Base-by-base conservation (phyloP, 30 jellyfish, hydroid and myxozoan genomes). In the Aurelia aurita complex sp. Pacific region DNA sequence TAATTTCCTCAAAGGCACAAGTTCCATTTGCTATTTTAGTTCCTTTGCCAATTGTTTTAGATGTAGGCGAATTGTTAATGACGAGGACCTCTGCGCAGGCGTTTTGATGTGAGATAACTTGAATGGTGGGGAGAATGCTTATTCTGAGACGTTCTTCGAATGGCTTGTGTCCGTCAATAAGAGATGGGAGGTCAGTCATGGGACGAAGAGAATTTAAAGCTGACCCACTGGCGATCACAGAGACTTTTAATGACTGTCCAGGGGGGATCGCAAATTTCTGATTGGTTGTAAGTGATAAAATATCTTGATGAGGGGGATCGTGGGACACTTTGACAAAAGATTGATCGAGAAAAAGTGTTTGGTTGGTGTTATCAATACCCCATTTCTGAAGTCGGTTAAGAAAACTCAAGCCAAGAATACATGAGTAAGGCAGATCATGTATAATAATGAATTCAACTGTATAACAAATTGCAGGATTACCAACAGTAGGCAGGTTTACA, bases 391-490 rank as follows among this genome's bases (percentile, higher is more conserved):
- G 52, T 43, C 59, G 67, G 81, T 64, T 79, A 8, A 79, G 89
- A 79, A 79, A 79, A 79, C 71, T 79, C 83, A 67, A 66, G 23
- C 83, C 83, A 68, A 81, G 74, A 67, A 64, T 81, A 59, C 90
- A 81, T 4, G 83, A 81, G 75, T 78, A 78, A 64, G 80, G 88
- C 88, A 78, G 65, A 1, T 17, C 79, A 61, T 78, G 55, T 35
- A 78, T 78, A 35, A 78, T 43, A n/a, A 78, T 17, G 63, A 61
- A 78, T 78, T 78, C 50, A 38, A 38, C 50, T 2, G 50, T 38
- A 38, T 38, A 38, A 38, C 5, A 38, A 38, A 38, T 38, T 78
- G 90, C 90, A 10, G 90, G 90, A 16, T 65, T 46, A 8, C 90
- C 90, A 9, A 81, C 83, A 38, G 63, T 15, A 64, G 67, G 89